Conservation (phyloP, 1,140 invertebrate genomes). For the Helicoverpa armigera region DNA sequence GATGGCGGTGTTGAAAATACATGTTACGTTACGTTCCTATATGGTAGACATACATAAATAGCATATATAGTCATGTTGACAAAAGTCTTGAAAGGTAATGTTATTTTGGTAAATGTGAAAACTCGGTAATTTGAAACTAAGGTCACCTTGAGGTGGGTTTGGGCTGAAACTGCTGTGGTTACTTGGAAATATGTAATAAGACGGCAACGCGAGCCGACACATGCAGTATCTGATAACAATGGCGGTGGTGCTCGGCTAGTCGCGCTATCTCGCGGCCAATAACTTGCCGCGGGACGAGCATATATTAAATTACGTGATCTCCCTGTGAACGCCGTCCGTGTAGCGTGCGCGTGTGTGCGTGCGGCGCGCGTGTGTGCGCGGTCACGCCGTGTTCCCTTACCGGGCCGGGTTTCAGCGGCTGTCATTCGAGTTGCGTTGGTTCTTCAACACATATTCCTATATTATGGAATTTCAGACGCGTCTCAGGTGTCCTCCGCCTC, state of each 20-base stretch:
- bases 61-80: too few species aligned
- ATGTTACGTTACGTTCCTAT: too few species aligned
- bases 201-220: neutral
- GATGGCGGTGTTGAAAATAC: too few species aligned
- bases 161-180: too few species aligned
- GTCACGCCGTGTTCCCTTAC: neutral
- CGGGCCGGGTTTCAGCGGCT: neutral
- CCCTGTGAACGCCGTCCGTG: neutral
- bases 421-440: neutral
- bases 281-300: neutral
- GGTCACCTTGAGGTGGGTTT: too few species aligned
- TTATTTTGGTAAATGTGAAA: too few species aligned
- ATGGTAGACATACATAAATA: too few species aligned
- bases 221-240: neutral
- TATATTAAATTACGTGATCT: conserved; percentile 4
- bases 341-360: neutral
- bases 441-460: too few species aligned
- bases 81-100: too few species aligned
- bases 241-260: neutral
- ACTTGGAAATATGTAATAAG: neutral
- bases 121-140: neutral
- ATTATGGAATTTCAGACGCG: too few species aligned
- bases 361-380: neutral
- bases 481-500: too few species aligned
- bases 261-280: neutral